Base-by-base conservation (phyloP, 2,888 invertebrate genomes). In the Himalopsyche japonica region DNA sequence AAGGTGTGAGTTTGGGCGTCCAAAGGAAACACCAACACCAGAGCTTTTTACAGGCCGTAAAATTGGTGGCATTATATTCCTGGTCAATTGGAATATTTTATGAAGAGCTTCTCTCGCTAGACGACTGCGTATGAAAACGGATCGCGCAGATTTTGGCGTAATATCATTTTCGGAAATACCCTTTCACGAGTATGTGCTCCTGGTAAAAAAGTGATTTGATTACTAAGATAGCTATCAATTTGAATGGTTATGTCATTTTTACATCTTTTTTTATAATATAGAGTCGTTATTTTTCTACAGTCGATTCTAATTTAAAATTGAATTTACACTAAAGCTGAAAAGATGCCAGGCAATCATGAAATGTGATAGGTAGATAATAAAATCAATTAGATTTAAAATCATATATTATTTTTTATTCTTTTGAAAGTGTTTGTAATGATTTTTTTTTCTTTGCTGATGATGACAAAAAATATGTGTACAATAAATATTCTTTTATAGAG, bases 31-130 rank as follows among this genome's bases (percentile, higher is more conserved):
- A 81, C 76, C 8, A 1, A 10, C 64, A 15, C 24, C 70, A 70
- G 20, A 70, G 37, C 24, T 32, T 80, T 83, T 80, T 80, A 83
- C 34, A 47, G 80, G 76, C 47, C 57, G 49, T 83, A 83, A 83
- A 82, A 83, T 80, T 80, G 77, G 48, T 27, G 48, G 83, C 43
- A 83, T 83, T 83, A 83, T 80, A 83, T 80, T 80, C 49, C 80
- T 43, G 48, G 43, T 78, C 80, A 47, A 80, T 80, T 83, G 80
- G 64, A 80, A 83, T 83, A 76, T 80, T 83, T 76, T 37, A 76
- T 76, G 83, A 77, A 32, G 70, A 70, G 70, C 70, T 70, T 70
- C 70, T 70, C 27, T 27, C 43, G 43, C 43, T 34, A 43, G 32
- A 76, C n/a, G 70, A 70, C 43, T 27, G 34, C 37, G 24, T 77